A percentile compares a stretch with the other conserved stretches of the same genome.
Evolutionary conservation across 2,888 invertebrate species (phyloP).

Genomic region (Sinhomidia bicolor): DNA sequence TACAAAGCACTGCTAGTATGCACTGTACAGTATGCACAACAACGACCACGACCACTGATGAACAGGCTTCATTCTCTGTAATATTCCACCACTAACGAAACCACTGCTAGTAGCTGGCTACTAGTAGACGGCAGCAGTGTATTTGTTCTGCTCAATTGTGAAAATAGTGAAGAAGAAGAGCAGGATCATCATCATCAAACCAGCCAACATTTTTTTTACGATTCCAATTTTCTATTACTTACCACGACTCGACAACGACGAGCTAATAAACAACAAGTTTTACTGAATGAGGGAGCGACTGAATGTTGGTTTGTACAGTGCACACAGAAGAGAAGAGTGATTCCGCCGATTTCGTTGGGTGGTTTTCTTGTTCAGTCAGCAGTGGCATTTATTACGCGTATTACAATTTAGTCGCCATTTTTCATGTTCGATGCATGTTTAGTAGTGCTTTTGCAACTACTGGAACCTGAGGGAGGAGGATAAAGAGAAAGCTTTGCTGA

Average conservation of each 20-base stretch:
- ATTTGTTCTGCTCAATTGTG: no score
- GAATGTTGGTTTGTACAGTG: not conserved
- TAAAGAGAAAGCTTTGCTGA: not conserved
- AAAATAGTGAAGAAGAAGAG: no score
- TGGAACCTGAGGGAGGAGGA: not conserved
- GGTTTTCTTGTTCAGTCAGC: not conserved
- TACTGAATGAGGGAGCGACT: not conserved
- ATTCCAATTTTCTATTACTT: slow-evolving; percentile 13
- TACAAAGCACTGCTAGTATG: not conserved
- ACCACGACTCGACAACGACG: not conserved
- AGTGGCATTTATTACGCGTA: not conserved
- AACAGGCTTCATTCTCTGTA: no score
- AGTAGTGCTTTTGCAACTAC: not conserved
- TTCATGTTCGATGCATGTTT: not conserved
- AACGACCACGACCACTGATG: no score
- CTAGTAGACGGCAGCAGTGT: no score
- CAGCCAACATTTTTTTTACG: not conserved
- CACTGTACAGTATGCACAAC: not conserved
- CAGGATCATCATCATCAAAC: no score
- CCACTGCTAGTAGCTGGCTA: no score
- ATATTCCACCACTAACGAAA: no score
- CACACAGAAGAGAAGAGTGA: not conserved
- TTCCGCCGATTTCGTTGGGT: not conserved
- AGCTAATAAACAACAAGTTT: slow-evolving; percentile 27
- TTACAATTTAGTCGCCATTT: slow-evolving; percentile 15